Evolutionary conservation across 2,113 vertebrate genomes (phyloP), one percentile per base, ranked within the genome.

Genomic region (Cryptotis parvus): DNA sequence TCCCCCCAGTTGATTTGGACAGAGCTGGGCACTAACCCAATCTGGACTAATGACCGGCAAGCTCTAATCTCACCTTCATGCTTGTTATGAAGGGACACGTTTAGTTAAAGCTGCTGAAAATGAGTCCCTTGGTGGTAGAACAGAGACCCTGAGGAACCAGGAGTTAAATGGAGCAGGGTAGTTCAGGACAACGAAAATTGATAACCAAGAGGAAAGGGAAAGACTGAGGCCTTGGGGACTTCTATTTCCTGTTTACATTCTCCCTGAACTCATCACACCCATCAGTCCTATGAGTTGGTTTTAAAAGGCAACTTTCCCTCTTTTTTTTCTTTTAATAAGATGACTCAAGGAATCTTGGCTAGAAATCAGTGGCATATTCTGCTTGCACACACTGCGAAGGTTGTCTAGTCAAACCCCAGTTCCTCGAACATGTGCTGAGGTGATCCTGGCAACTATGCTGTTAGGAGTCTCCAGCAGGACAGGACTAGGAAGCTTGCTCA

Each of bases 231-330:
- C 12, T 27, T 55, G 11, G 43, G 27, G 16, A 35, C 2, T 43
- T 31, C 90, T 22, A 68, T 4, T 63, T 79, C 16, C 37, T 66
- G 35, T 39, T 68, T 45, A 15, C 45, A 41, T 88, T 78, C 63
- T 74, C 49, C 29, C 18, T 29, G 55, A 77, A 55, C 27, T 1
- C 5, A 26, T 63, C 82, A 95, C 6, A 82, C 15, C 20, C 4
- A 43, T 65, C 52, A 24, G 87, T 91, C 45, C 29, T 91, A 37
- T 83, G 9, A 79, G 29, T 33, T 92, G 31, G 11, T 83, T 90
- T 92, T n/a, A 14, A n/a, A 77, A 90, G 37, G 18, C 20, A 76
- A 49, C 12, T 72, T 9, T 82, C 69, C 69, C 39, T 88, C 29
- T 76, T 29, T 68, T 37, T 45, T 88, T 27, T 76, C 24, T 68